These are phyloP conservation scores for Cephalopholis sonnerati DNA, from an alignment of 2,113 vertebrate genomes.

Conservation along the genomic window DNA sequence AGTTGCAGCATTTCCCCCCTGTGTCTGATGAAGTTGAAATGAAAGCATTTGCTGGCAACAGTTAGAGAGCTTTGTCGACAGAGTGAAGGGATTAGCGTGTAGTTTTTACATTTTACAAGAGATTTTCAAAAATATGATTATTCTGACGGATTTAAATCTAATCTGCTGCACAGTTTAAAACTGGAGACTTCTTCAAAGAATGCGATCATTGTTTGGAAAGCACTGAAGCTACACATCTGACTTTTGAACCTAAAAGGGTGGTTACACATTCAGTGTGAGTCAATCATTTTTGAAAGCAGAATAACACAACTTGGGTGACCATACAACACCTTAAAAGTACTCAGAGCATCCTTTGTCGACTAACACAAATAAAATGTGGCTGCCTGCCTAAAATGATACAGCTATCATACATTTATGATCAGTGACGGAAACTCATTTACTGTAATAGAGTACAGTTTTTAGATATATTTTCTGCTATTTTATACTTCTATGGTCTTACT, in stretches of 20 bases:
- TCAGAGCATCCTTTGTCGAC: not conserved
- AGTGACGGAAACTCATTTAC: not conserved
- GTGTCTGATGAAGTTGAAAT: not conserved
- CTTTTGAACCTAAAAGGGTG: constrained; percentile 20
- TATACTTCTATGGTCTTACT: not conserved
- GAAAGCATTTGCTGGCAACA: not conserved
- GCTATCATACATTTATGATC: not conserved
- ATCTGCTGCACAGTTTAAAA: not conserved
- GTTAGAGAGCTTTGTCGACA: not conserved
- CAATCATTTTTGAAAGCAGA: constrained; percentile 37
- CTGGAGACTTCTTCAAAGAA: not conserved
- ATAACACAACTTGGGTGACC: not conserved
- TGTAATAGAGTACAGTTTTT: not conserved
- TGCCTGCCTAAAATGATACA: not conserved
- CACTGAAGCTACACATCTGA: not conserved
- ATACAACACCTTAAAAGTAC: not conserved
- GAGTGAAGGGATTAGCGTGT: not conserved
- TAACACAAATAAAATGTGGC: not conserved
- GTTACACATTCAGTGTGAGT: constrained; percentile 37
- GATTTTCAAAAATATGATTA: not conserved
- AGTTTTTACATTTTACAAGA: not conserved
- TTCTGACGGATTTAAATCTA: not conserved
- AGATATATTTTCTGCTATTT: not conserved
- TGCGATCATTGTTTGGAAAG: not conserved
- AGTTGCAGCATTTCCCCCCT: constrained; percentile 19